Conservation (phyloP, 2,797 vertebrate species). For the Lycodopsis pacificus region DNA sequence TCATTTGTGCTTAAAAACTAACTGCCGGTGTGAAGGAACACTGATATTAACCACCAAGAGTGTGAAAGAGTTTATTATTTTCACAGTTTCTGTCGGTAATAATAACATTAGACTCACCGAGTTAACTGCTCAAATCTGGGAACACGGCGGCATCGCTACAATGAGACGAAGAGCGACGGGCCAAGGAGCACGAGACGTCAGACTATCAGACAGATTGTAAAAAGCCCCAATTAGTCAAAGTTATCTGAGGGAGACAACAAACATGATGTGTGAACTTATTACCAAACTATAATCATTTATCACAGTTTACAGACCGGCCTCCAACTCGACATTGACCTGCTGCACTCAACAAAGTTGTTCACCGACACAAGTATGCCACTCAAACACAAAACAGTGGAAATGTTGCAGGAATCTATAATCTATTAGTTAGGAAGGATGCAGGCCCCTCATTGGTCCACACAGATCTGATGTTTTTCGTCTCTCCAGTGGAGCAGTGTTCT, state of each 20-base stretch:
- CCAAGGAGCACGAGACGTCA: neutral
- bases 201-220: neutral
- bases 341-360: neutral
- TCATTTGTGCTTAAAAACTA: neutral
- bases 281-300: neutral
- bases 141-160: neutral
- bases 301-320: neutral
- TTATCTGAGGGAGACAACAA: neutral
- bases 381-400: neutral
- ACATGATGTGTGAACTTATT: neutral
- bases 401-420: neutral
- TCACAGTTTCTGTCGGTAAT: neutral
- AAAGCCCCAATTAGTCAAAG: neutral
- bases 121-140: neutral
- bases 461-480: neutral
- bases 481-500: neutral
- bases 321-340: neutral
- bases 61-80: slow-evolving; percentile 11
- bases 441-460: too few species aligned
- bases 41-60: slow-evolving; percentile 4
- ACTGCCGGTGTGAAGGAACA: neutral
- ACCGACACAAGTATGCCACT: neutral
- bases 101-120: neutral
- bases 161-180: neutral
- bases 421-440: neutral